phyloP scores from a whole-genome alignment of 2,797 vertebrate genomes.

The Pachyuromys duprasi region DNA sequence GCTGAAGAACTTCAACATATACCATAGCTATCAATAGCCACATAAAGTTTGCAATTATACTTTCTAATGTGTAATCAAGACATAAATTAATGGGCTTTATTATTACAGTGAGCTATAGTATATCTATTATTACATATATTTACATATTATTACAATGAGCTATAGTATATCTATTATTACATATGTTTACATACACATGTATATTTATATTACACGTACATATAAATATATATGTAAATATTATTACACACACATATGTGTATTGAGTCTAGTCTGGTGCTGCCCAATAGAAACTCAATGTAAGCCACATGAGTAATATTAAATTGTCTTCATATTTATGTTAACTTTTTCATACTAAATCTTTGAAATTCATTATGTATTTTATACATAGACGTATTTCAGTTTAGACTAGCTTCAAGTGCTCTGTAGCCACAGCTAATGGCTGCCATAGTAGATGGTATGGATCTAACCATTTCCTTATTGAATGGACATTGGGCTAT shows the following conservation, averaged over 20 bases:
- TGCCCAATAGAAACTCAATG: background rate
- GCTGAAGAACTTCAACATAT: background rate
- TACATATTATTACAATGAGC: background rate
- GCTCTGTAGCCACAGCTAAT: background rate
- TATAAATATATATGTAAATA: too few relatives aligned
- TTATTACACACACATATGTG: too few relatives aligned
- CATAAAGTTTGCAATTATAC: background rate
- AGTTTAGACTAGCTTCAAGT: background rate
- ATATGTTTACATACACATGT: background rate
- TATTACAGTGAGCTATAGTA: background rate
- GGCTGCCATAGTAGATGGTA: background rate
- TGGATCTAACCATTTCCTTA: background rate
- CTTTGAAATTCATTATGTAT: conserved; percentile 3
- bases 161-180: background rate
- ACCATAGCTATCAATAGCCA: background rate
- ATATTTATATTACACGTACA: too few relatives aligned
- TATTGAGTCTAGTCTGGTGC: background rate
- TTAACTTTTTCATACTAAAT: conserved; percentile 7
- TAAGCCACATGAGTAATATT: background rate
- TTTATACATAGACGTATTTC: background rate
- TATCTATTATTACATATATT: background rate
- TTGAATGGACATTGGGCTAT: background rate
- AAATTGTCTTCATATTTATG: conserved; percentile 4
- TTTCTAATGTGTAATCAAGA: conserved; percentile 36
- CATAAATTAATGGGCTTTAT: background rate